These are phyloP conservation scores for Zaprionus bogoriensis DNA, from an alignment of 2,888 invertebrate genomes.

Conservation along the genomic window DNA sequence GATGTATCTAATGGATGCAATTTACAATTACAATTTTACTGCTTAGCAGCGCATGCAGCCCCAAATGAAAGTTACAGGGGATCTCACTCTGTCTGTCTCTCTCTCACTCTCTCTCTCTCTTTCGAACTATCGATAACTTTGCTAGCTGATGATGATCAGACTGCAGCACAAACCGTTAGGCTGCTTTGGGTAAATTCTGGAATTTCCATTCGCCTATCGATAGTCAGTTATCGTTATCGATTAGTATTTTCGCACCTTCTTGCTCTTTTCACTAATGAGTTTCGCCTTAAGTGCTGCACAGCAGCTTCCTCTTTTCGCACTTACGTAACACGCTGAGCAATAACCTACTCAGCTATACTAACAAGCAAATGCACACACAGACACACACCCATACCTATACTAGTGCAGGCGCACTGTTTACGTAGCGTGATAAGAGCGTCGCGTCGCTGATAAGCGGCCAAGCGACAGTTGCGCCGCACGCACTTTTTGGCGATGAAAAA, in stretches of 20 bases:
- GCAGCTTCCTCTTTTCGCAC: conserved; percentile 51
- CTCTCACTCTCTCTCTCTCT: not conserved
- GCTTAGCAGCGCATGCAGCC: conserved; percentile 46
- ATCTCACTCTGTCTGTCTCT: not conserved
- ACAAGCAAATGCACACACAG: not conserved
- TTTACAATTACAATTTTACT: conserved; percentile 51
- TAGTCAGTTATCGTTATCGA: not conserved
- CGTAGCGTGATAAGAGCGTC: conserved; percentile 60
- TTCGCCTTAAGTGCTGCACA: not conserved
- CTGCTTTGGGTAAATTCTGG: conserved; percentile 17
- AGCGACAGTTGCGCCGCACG: conserved; percentile 11
- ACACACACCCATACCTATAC: not conserved
- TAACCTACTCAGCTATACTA: not conserved
- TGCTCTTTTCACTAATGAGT: not conserved
- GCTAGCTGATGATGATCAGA: not conserved
- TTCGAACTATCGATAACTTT: not conserved
- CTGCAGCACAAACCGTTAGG: not conserved
- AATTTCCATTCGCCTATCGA: not conserved
- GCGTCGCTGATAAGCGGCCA: conserved; percentile 47
- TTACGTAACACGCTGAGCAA: conserved; percentile 45
- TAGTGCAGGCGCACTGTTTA: not conserved
- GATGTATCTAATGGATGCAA: conserved; percentile 51
- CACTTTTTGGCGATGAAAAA: conserved; percentile 28
- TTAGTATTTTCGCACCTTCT: not conserved
- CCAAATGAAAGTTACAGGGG: conserved; percentile 31